Percentiles rank a stretch among this genome's conserved stretches.
Conservation (phyloP, 2,888 invertebrate genomes). For the Dynastes hyllus region DNA sequence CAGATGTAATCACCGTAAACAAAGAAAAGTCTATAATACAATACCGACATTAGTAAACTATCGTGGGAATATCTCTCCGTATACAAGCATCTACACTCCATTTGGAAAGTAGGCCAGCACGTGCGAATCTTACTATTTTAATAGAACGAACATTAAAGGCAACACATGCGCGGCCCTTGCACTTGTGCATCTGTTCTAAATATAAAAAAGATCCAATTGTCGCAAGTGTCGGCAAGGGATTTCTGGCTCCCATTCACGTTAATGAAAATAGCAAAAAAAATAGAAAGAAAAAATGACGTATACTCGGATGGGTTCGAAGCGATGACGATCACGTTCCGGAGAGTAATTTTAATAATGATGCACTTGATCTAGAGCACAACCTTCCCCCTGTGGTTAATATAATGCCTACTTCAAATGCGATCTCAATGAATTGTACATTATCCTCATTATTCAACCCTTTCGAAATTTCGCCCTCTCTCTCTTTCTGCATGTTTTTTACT, state of each 20-base stretch:
- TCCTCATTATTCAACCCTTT: conserved; percentile 43
- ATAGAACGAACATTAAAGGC: conserved; percentile 16
- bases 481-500: not conserved
- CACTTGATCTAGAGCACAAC: conserved; percentile 60
- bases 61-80: conserved; percentile 21
- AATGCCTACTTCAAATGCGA: conserved; percentile 54
- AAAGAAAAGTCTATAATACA: not conserved
- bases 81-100: not conserved
- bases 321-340: conserved; percentile 58
- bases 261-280: conserved; percentile 55
- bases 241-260: conserved; percentile 44
- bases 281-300: conserved; percentile 52
- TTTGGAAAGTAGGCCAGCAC: conserved; percentile 12
- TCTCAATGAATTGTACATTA: conserved; percentile 50
- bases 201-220: conserved; percentile 59
- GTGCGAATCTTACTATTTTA: conserved; percentile 30
- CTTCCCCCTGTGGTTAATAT: conserved; percentile 53
- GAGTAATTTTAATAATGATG: conserved; percentile 57
- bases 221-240: conserved; percentile 59
- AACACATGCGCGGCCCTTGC: conserved; percentile 44
- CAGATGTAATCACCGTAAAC: too few species aligned
- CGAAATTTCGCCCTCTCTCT: not conserved
- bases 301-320: conserved; percentile 54
- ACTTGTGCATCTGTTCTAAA: conserved; percentile 66
- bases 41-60: conserved; percentile 5